phyloP scores from a whole-genome alignment of 2,113 vertebrate species.

The Oncorhynchus nerka region DNA sequence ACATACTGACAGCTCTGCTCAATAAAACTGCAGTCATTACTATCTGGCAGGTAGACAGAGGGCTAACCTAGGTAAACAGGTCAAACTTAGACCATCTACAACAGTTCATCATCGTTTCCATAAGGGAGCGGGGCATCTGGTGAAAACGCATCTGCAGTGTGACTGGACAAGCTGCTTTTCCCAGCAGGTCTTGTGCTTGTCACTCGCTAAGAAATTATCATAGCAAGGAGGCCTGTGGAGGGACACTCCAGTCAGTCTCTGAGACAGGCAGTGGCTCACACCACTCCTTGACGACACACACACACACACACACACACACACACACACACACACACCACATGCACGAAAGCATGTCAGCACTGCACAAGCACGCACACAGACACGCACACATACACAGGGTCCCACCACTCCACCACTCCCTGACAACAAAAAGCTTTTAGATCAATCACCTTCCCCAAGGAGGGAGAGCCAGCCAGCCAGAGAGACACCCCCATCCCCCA shows the following conservation, averaged over 20 bases:
- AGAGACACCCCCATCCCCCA: conserved; percentile 31
- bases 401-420: conserved; percentile 18
- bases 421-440: conserved; percentile 29
- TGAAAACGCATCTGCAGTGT: conserved; percentile 8
- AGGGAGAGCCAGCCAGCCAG: not conserved
- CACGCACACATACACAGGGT: not conserved
- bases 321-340: too few relatives aligned
- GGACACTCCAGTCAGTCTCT: conserved; percentile 11
- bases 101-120: not conserved
- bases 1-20: conserved; percentile 43
- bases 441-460: conserved; percentile 42
- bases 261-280: too few relatives aligned
- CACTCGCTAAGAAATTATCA: conserved; percentile 3
- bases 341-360: too few relatives aligned
- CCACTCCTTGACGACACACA: too few relatives aligned
- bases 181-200: conserved; percentile 1
- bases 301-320: too few relatives aligned
- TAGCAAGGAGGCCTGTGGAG: conserved; percentile 31
- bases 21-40: conserved; percentile 30
- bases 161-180: conserved; percentile 1
- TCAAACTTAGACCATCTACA: conserved; percentile 23
- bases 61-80: conserved; percentile 10
- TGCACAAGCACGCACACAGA: too few relatives aligned
- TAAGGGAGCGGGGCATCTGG: conserved; percentile 6
- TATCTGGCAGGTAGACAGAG: conserved; percentile 18